These are phyloP conservation scores for Percina caprodes DNA, from an alignment of 2,113 vertebrate species.

Conservation along the genomic window DNA sequence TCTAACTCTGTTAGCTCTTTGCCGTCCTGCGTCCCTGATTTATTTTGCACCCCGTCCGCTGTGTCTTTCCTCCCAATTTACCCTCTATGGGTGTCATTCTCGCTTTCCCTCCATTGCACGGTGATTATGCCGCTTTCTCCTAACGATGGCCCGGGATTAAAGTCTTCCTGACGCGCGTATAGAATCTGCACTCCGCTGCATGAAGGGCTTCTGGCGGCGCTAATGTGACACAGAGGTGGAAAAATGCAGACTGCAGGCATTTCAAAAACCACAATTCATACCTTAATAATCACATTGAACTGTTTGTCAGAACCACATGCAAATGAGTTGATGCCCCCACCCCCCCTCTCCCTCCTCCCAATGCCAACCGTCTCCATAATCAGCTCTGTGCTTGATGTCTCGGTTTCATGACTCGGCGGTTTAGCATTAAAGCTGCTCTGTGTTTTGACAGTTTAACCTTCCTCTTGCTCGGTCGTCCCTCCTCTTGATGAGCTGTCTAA, in stretches of 20 bases:
- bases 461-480: too few species aligned
- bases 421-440: too few species aligned
- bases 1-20: constrained; percentile 5
- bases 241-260: not conserved
- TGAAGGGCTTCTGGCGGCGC: not conserved
- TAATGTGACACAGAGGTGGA: not conserved
- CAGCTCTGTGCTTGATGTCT: not conserved
- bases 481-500: too few species aligned
- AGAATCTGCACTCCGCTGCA: not conserved
- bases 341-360: too few species aligned
- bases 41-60: not conserved
- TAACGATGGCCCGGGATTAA: constrained; percentile 26
- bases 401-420: too few species aligned
- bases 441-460: too few species aligned
- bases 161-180: not conserved
- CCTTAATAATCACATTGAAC: not conserved
- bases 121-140: constrained; percentile 32
- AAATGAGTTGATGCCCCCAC: not conserved
- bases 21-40: not conserved
- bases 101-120: not conserved
- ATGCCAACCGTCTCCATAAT: not conserved
- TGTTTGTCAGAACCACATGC: not conserved
- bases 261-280: not conserved
- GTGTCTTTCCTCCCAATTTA: not conserved
- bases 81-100: not conserved